Evolutionary conservation across 2,113 vertebrate species (phyloP).

Genomic region (Xyliphius kryptos): DNA sequence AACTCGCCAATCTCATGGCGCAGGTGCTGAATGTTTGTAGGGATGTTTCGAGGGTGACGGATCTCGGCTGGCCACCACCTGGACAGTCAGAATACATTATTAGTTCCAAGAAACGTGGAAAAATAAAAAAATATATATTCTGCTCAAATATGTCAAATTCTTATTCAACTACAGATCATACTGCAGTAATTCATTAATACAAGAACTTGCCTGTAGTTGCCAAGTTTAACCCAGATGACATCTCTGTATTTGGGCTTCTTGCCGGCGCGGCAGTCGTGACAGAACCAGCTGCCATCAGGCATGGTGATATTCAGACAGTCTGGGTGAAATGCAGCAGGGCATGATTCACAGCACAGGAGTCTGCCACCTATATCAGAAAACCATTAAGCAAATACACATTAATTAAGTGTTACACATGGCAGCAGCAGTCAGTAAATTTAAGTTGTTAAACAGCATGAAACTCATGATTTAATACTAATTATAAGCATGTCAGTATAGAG

Average conservation of each 20-base stretch:
- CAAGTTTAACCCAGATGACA: conserved; percentile 97
- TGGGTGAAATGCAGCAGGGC: conserved; percentile 93
- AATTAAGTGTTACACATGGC: no score
- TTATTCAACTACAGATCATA: no score
- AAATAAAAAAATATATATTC: no score
- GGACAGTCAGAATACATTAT: conserved; percentile 27
- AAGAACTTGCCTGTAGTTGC: conserved; percentile 85
- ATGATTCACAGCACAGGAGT: conserved; percentile 93
- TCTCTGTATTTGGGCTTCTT: conserved; percentile 92
- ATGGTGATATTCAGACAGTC: conserved; percentile 95
- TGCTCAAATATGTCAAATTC: no score
- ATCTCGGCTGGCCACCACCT: conserved; percentile 99
- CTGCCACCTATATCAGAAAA: conserved; percentile 75
- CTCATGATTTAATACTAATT: no score
- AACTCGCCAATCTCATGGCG: conserved; percentile 96
- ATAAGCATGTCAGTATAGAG: no score
- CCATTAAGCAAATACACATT: background rate
- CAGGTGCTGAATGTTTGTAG: conserved; percentile 98
- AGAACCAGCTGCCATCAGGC: conserved; percentile 98
- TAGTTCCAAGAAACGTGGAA: no score
- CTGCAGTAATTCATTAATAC: no score
- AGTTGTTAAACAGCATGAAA: no score
- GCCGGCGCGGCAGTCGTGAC: conserved; percentile 90
- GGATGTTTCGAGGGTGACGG: conserved; percentile 88
- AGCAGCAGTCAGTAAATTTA: no score